A percentile compares a stretch with the other conserved stretches of the same genome.
Evolutionary conservation across 2,888 invertebrate genomes (phyloP).

Genomic region (Steinernema carpocapsae): DNA sequence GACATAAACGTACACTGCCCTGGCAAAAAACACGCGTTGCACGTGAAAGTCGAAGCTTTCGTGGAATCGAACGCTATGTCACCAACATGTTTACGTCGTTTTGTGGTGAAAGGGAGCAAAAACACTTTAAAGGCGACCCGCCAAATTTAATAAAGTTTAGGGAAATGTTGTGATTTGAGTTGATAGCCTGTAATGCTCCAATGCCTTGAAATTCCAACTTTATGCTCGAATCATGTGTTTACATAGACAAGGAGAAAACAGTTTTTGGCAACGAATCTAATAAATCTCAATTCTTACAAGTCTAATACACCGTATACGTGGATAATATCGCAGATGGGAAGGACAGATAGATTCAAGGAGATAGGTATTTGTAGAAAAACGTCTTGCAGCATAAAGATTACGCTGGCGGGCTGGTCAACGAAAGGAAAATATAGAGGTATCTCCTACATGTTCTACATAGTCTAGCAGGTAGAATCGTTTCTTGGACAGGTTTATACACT

Average conservation of each 20-base stretch:
- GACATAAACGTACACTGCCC: too few species aligned
- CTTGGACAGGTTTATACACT: background rate
- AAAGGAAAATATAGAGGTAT: background rate
- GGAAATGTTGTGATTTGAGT: background rate
- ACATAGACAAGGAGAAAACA: background rate
- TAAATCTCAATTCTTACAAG: conserved; percentile 18
- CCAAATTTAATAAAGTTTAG: background rate
- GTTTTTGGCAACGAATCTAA: background rate
- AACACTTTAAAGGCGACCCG: background rate
- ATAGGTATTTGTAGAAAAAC: background rate
- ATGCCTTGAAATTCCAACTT: background rate
- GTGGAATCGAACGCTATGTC: background rate
- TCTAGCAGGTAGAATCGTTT: conserved; percentile 27
- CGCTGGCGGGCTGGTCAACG: background rate
- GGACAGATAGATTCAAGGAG: background rate
- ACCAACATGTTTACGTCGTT: background rate
- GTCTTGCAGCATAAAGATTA: background rate
- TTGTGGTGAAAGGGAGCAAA: too few species aligned
- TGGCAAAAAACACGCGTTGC: too few species aligned
- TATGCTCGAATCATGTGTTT: background rate
- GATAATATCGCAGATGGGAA: conserved; percentile 21
- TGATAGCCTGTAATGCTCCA: too few species aligned
- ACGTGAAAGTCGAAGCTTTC: too few species aligned
- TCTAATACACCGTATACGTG: conserved; percentile 25
- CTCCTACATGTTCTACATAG: conserved; percentile 6